phyloP scores from a whole-genome alignment of 1,140 invertebrate species.

The Drosophila serrata region DNA sequence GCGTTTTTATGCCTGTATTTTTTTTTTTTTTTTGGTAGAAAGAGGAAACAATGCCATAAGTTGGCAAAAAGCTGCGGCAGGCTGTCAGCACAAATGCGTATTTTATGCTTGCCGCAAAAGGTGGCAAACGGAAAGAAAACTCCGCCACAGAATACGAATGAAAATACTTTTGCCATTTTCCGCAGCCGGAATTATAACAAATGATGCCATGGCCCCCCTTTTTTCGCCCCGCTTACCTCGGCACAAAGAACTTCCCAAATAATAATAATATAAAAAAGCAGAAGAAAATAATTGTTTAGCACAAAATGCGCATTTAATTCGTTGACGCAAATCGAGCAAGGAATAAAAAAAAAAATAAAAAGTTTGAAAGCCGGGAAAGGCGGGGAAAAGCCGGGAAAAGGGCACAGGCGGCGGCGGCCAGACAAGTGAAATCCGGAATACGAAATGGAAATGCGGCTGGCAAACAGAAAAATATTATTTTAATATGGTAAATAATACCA shows the following conservation, averaged over 20 bases:
- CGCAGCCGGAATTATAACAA: constrained; percentile 69
- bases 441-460: constrained; percentile 72
- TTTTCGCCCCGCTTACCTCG: not conserved
- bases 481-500: constrained; percentile 78
- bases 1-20: constrained; percentile 66
- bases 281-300: constrained; percentile 71
- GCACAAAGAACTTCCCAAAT: constrained; percentile 46
- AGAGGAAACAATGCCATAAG: constrained; percentile 63
- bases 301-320: constrained; percentile 80
- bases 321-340: constrained; percentile 70
- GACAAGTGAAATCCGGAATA: constrained; percentile 50
- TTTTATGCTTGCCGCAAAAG: constrained; percentile 78
- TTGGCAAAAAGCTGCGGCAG: constrained; percentile 60
- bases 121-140: constrained; percentile 60
- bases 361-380: too few relatives aligned
- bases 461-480: constrained; percentile 77
- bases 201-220: constrained; percentile 43
- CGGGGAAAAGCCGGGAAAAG: not conserved
- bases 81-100: constrained; percentile 72
- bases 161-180: constrained; percentile 50
- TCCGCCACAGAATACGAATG: constrained; percentile 20
- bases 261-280: constrained; percentile 33
- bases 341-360: constrained; percentile 60
- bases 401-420: not conserved
- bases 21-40: constrained; percentile 37